Evolutionary conservation across 1,140 invertebrate species (phyloP), one percentile per base, ranked within the genome.

Genomic region (Drosophila pseudoobscura): DNA sequence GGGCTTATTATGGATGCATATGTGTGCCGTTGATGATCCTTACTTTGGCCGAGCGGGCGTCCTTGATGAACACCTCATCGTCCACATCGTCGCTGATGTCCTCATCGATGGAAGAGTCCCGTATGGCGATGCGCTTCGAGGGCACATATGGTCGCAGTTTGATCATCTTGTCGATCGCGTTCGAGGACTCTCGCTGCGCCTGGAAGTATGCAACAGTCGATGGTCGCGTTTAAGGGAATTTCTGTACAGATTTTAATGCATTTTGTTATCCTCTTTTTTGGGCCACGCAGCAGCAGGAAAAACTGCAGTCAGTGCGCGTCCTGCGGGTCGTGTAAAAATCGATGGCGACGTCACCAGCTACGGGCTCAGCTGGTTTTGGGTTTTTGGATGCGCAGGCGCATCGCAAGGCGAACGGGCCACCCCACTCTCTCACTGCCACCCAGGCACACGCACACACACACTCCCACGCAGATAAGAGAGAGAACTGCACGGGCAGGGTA

Each of bases 31-130:
- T 7, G 24, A 26, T 5, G 24, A 26, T 17, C 35, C 35, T 13
- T 1, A 90, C 90, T 63, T 91, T 91, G 24, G 82, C 82, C 11
- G 88, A 94, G 91, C 94, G 93, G 8, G 95, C 95, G 92, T 96
- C 95, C 68, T 95, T 92, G 66, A 96, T 95, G 78, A 96, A 96
- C 13, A 96, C 95, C 90, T 96, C 95, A 89, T 96, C 95, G 78
- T 96, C 95, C 3, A 95, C 93, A 90, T 96, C 95, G 31, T 91
- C 91, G 58, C 90, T 91, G 3, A 83, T 82, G 45, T 91, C 91
- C 72, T 91, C 91, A 55, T 91, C 91, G 55, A 91, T 90, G 51
- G 90, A 91, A 31, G 80, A 85, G 70, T 91, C 91, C 66, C 91
- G 78, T 77, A 91, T 85, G 53, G 89, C 91, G 64, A 91, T 88